phyloP scores from a whole-genome alignment of 2,888 invertebrate genomes.

The Tetragonisca angustula region DNA sequence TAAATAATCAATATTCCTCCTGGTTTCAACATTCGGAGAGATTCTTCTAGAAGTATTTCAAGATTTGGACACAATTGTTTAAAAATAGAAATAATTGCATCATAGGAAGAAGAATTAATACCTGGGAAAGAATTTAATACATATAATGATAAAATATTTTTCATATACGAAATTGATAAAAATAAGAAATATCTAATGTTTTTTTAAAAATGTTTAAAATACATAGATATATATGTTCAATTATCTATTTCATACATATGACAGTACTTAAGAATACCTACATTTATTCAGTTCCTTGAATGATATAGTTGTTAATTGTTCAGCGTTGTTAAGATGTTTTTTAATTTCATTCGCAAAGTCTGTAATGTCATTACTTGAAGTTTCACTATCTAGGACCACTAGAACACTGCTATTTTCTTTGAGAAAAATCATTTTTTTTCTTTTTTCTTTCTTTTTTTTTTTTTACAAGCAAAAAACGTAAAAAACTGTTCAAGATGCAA shows the following conservation, averaged over 20 bases:
- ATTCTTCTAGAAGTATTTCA: slow-evolving; percentile 85
- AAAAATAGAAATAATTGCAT: slow-evolving; percentile 86
- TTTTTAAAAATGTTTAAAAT: slow-evolving; percentile 7
- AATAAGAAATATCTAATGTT: neutral
- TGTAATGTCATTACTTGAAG: slow-evolving; percentile 36
- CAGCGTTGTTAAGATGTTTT: slow-evolving; percentile 82
- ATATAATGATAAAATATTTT: neutral
- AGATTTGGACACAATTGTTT: slow-evolving; percentile 81
- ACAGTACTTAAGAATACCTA: slow-evolving; percentile 81
- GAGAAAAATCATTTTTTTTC: slow-evolving; percentile 45
- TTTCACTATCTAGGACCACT: slow-evolving; percentile 47
- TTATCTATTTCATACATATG: neutral
- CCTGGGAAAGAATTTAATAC: slow-evolving; percentile 36
- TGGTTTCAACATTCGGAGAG: slow-evolving; percentile 87
- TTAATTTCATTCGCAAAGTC: slow-evolving; percentile 85
- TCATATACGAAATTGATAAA: neutral
- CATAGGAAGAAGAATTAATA: slow-evolving; percentile 85
- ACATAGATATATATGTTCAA: neutral
- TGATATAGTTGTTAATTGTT: slow-evolving; percentile 86
- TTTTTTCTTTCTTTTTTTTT: too few relatives aligned
- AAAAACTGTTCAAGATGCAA: neutral
- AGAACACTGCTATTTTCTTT: slow-evolving; percentile 44
- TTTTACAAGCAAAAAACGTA: neutral
- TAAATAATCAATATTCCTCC: slow-evolving; percentile 86
- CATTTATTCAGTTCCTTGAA: slow-evolving; percentile 86